phyloP scores from a whole-genome alignment of 2,113 vertebrate species.

The Puffinus mauretanicus region DNA sequence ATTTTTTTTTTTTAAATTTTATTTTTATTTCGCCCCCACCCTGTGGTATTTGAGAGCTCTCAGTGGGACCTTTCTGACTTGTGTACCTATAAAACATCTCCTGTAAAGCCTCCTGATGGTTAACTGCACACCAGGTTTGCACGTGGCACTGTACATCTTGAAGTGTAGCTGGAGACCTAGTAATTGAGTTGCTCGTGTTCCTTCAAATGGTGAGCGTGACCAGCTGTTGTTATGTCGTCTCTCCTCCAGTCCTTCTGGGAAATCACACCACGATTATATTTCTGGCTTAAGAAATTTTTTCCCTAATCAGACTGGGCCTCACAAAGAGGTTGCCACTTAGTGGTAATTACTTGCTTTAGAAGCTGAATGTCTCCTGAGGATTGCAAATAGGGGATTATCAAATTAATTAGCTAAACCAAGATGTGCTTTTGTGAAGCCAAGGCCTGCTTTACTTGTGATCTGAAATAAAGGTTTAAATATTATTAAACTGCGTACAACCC shows the following conservation, averaged over 20 bases:
- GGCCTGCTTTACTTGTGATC: slow-evolving; percentile 15
- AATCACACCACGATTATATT: slow-evolving; percentile 51
- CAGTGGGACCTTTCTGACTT: neutral
- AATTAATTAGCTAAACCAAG: slow-evolving; percentile 68
- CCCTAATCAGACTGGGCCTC: slow-evolving; percentile 46
- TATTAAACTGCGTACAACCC: neutral
- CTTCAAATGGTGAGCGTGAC: neutral
- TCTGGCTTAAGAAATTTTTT: slow-evolving; percentile 51
- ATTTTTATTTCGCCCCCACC: neutral
- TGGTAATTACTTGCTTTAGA: slow-evolving; percentile 57
- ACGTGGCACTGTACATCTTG: neutral
- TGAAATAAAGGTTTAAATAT: slow-evolving; percentile 36
- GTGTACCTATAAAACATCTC: neutral
- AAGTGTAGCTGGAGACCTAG: neutral
- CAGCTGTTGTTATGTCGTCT: slow-evolving; percentile 45
- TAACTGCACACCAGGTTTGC: neutral
- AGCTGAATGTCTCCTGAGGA: slow-evolving; percentile 41
- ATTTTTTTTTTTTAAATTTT: neutral
- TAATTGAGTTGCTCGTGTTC: neutral
- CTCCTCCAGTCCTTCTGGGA: slow-evolving; percentile 38
- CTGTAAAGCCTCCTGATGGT: neutral
- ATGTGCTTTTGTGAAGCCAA: slow-evolving; percentile 52
- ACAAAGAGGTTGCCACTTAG: slow-evolving; percentile 60
- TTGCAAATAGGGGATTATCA: slow-evolving; percentile 59
- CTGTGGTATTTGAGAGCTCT: neutral